Conservation (phyloP, 2,888 invertebrate genomes). For the Drosophila eohydei region DNA sequence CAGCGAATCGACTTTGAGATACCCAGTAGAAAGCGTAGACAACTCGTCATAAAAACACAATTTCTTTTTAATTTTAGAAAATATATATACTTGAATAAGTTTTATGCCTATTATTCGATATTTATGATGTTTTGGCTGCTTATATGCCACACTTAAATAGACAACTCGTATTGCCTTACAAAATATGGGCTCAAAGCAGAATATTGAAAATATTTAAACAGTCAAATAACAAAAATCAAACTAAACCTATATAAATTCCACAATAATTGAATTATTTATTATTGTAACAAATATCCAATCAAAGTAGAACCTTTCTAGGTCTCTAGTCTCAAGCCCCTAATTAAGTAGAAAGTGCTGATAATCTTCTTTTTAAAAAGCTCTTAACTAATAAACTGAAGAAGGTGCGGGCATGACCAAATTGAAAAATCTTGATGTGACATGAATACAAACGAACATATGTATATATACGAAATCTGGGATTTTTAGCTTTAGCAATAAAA, state of each 20-base stretch:
- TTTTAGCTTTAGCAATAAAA: constrained; percentile 14
- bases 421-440: constrained; percentile 7
- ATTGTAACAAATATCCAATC: neutral
- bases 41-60: neutral
- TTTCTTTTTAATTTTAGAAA: constrained; percentile 4
- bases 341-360: neutral
- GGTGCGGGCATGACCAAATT: constrained; percentile 10
- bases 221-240: neutral
- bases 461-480: constrained; percentile 4
- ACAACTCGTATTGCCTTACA: constrained; percentile 1
- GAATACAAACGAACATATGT: constrained; percentile 7
- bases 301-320: constrained; percentile 3
- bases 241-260: neutral
- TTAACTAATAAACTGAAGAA: constrained; percentile 4
- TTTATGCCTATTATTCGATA: constrained; percentile 2
- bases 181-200: neutral
- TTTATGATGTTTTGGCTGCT: neutral
- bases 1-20: neutral
- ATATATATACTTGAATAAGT: constrained; percentile 6
- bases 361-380: neutral
- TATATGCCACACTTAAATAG: constrained; percentile 1
- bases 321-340: neutral
- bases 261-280: neutral
- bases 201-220: neutral
- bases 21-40: neutral